phyloP scores from a whole-genome alignment of 2,113 vertebrate species.

The Oceanodroma tethys region DNA sequence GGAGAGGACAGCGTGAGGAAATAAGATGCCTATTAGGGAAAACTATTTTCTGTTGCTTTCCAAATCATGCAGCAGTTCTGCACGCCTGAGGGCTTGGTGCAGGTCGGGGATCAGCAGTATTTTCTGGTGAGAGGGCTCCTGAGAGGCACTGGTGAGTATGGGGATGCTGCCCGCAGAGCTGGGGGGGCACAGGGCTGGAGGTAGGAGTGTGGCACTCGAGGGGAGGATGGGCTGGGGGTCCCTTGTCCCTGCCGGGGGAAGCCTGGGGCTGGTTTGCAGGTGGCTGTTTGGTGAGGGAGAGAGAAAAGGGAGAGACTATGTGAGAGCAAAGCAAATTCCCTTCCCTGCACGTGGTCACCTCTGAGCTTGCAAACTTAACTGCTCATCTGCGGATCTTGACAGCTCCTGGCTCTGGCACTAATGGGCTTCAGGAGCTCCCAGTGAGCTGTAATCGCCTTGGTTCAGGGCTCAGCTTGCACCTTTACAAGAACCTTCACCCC shows the following conservation, averaged over 20 bases:
- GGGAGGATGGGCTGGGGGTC: not conserved
- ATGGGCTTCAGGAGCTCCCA: constrained; percentile 42
- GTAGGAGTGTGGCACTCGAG: not conserved
- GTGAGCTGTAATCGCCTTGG: constrained; percentile 34
- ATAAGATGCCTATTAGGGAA: not conserved
- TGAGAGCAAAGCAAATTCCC: constrained; percentile 19
- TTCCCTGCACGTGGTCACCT: not conserved
- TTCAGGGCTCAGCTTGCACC: constrained; percentile 59
- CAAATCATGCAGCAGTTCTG: not conserved
- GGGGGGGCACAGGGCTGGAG: fast-evolving
- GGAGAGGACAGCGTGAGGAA: not conserved
- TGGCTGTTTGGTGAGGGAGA: not conserved
- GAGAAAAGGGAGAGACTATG: not conserved
- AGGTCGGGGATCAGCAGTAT: not conserved
- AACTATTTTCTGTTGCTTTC: not conserved
- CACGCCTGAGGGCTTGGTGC: not conserved
- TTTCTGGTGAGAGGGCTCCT: not conserved
- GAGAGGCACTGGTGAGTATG: not conserved
- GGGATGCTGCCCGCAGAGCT: fast-evolving
- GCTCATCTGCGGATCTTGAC: constrained; percentile 45
- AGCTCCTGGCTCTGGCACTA: constrained; percentile 49
- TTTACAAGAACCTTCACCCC: constrained; percentile 61
- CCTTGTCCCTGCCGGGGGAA: not conserved
- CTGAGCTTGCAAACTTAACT: not conserved
- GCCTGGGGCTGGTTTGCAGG: not conserved